A percentile compares a stretch with the other conserved stretches of the same genome.
phyloP scores from a whole-genome alignment of 2,888 invertebrate species.

The Zonitis immaculata region DNA sequence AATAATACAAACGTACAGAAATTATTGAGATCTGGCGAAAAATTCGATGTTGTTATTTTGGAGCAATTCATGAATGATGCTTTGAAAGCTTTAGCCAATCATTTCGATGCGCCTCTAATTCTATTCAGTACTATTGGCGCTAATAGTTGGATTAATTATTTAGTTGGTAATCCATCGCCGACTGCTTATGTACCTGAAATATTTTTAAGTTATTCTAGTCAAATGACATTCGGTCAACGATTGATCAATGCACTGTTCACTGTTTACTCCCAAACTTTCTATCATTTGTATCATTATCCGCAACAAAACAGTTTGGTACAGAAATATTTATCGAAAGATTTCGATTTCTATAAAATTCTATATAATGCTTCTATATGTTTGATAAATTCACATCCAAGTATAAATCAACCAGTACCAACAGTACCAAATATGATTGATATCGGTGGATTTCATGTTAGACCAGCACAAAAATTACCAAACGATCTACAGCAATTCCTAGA shows the following conservation, averaged over 20 bases:
- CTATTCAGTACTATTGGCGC: slow-evolving; percentile 47
- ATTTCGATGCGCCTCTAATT: slow-evolving; percentile 40
- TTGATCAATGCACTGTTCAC: slow-evolving; percentile 46
- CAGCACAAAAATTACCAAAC: slow-evolving; percentile 31
- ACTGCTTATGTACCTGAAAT: slow-evolving; percentile 52
- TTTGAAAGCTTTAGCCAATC: slow-evolving; percentile 39
- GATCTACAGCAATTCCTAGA: slow-evolving; percentile 53
- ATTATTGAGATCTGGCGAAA: slow-evolving; percentile 37
- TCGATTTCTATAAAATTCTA: slow-evolving; percentile 28
- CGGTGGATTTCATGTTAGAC: slow-evolving; percentile 52
- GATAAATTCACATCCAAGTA: slow-evolving; percentile 49
- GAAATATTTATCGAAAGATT: slow-evolving; percentile 32
- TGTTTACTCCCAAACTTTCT: background rate
- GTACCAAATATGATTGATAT: slow-evolving; percentile 55
- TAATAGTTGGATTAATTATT: slow-evolving; percentile 47
- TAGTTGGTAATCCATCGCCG: slow-evolving; percentile 50
- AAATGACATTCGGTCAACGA: slow-evolving; percentile 52
- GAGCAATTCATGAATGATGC: slow-evolving; percentile 52
- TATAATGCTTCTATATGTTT: slow-evolving; percentile 35
- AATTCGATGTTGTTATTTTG: slow-evolving; percentile 42
- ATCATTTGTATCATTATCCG: slow-evolving; percentile 12
- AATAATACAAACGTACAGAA: slow-evolving; percentile 27
- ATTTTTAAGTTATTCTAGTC: slow-evolving; percentile 42
- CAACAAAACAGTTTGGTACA: slow-evolving; percentile 29
- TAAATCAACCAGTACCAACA: slow-evolving; percentile 49